A percentile compares a stretch with the other conserved stretches of the same genome.
Conservation (phyloP, 1,140 invertebrate species). For the Galendromus occidentalis region DNA sequence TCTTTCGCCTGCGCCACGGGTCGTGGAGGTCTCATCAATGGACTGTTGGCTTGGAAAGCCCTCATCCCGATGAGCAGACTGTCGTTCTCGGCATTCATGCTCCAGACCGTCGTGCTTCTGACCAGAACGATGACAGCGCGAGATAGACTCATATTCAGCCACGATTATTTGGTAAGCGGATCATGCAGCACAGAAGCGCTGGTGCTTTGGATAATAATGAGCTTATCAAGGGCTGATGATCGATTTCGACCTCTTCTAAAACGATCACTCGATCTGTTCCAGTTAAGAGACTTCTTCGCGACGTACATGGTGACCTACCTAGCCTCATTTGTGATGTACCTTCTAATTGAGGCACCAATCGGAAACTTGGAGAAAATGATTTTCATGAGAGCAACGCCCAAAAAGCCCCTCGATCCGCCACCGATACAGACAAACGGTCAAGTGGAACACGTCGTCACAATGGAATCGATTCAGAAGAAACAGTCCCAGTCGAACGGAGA, state of each 20-base stretch:
- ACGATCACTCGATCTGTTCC: neutral
- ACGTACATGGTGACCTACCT: slow-evolving; percentile 2
- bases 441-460: slow-evolving; percentile 5
- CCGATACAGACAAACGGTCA: neutral
- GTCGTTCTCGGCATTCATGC: neutral
- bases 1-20: slow-evolving; percentile 19
- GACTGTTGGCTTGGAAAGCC: neutral
- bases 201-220: neutral
- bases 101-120: neutral
- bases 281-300: slow-evolving; percentile 6
- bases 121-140: neutral
- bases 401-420: neutral
- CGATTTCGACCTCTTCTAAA: neutral
- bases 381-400: neutral
- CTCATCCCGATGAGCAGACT: neutral
- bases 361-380: slow-evolving; percentile 6
- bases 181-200: neutral
- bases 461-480: neutral
- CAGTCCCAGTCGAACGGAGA: neutral
- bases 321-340: neutral
- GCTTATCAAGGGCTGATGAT: neutral
- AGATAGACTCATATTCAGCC: neutral
- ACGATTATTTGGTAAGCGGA: neutral
- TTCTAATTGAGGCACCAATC: neutral
- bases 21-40: slow-evolving; percentile 17